phyloP scores from a whole-genome alignment of 2,888 invertebrate genomes.

The Druceiella hillmani region DNA sequence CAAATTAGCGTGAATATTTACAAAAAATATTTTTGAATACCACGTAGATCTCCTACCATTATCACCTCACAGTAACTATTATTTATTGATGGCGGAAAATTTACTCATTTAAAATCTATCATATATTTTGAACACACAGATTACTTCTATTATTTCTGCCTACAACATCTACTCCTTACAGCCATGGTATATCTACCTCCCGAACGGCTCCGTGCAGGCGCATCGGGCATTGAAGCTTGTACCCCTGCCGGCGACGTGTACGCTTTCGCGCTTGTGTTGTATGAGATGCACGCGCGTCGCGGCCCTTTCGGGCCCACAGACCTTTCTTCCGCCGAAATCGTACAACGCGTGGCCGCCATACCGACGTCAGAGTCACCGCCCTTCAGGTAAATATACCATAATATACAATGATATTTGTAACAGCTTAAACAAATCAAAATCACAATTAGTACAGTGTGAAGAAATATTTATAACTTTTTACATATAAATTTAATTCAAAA shows the following conservation, averaged over 20 bases:
- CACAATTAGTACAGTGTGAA: no score
- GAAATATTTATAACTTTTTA: no score
- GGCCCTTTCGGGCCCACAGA: conserved; percentile 78
- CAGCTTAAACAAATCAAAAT: no score
- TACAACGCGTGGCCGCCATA: conserved; percentile 55
- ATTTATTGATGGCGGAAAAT: no score
- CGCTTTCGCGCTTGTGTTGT: conserved; percentile 82
- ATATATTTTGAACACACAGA: conserved; percentile 6
- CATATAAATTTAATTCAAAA: no score
- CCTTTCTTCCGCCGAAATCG: conserved; percentile 59
- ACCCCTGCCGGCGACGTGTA: conserved; percentile 78
- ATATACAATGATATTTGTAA: no score
- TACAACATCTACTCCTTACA: conserved; percentile 32
- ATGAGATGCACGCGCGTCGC: conserved; percentile 79
- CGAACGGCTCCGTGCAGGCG: conserved; percentile 58
- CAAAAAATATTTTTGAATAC: no score
- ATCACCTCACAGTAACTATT: no score
- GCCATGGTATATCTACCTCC: conserved; percentile 77
- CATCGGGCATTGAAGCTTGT: conserved; percentile 42
- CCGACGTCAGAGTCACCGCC: conserved; percentile 40
- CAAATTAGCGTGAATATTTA: no score
- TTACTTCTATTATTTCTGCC: background rate
- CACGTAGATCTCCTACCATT: no score
- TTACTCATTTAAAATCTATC: background rate
- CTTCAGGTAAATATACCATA: conserved; percentile 61